Percentiles rank a stretch among this genome's conserved stretches.
phyloP scores from a whole-genome alignment of 1,140 invertebrate genomes.

The Cydia amplana region DNA sequence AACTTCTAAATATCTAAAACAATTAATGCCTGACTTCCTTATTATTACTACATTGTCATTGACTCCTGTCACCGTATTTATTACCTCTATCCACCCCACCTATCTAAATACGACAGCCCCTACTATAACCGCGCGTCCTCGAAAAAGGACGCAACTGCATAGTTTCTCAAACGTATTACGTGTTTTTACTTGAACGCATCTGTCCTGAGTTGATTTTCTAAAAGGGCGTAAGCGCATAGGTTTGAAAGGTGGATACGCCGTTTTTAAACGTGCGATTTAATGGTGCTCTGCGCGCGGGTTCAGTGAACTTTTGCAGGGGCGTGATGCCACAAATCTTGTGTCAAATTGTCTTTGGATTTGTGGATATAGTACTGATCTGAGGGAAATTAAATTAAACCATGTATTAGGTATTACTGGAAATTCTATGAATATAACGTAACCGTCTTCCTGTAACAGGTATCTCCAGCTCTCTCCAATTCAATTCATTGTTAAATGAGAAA shows the following conservation, averaged over 20 bases:
- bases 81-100: conserved; percentile 16
- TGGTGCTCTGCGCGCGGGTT: conserved; percentile 9
- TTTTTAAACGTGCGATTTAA: not conserved
- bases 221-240: not conserved
- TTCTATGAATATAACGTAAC: no score
- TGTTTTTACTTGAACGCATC: conserved; percentile 10
- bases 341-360: conserved; percentile 30
- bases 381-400: not conserved
- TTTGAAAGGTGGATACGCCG: not conserved
- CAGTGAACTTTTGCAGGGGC: conserved; percentile 20
- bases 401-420: no score
- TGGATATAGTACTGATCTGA: not conserved
- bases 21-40: conserved; percentile 17
- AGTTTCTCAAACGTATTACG: not conserved
- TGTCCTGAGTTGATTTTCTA: not conserved
- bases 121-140: not conserved
- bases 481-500: no score
- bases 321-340: conserved; percentile 31
- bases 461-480: no score
- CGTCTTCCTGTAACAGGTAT: no score
- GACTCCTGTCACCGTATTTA: conserved; percentile 24
- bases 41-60: conserved; percentile 24
- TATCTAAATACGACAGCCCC: conserved; percentile 15
- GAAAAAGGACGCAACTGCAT: conserved; percentile 7
- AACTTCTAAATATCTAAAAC: conserved; percentile 3